Evolutionary conservation across 2,113 vertebrate species (phyloP).

Genomic region (Perccottus glenii): DNA sequence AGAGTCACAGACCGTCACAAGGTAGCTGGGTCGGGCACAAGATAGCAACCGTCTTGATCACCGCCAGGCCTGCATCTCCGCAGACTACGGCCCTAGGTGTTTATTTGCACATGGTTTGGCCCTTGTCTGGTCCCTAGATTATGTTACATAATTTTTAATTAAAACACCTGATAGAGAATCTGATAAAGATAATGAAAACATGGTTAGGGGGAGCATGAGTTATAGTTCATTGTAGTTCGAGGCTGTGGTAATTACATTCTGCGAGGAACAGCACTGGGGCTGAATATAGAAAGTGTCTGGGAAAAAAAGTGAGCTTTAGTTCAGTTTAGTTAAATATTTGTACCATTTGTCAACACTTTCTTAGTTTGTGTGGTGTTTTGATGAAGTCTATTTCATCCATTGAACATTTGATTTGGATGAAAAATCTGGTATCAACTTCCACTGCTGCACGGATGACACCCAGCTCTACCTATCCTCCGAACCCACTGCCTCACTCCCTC

Average conservation of each 20-base stretch:
- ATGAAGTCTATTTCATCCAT: too few relatives aligned
- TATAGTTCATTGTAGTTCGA: background rate
- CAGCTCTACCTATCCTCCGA: too few relatives aligned
- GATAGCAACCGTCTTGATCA: background rate
- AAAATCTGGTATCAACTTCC: too few relatives aligned
- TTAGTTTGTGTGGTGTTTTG: too few relatives aligned
- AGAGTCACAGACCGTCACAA: too few relatives aligned
- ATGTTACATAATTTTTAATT: conserved; percentile 11
- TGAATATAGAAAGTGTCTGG: background rate
- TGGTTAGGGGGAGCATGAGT: background rate
- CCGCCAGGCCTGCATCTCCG: background rate
- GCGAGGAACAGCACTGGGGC: background rate
- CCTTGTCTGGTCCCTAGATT: background rate
- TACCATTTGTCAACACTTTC: too few relatives aligned
- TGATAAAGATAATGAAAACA: conserved; percentile 23
- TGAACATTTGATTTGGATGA: too few relatives aligned
- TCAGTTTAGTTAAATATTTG: too few relatives aligned
- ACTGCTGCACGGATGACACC: too few relatives aligned
- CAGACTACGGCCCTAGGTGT: background rate
- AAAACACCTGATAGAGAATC: conserved; percentile 17
- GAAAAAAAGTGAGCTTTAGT: too few relatives aligned
- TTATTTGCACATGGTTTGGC: background rate
- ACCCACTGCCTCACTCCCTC: too few relatives aligned
- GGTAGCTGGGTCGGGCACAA: too few relatives aligned
- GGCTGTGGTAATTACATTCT: conserved; percentile 20